Conservation (phyloP, 2,113 vertebrate genomes). For the Leucopsar rothschildi region DNA sequence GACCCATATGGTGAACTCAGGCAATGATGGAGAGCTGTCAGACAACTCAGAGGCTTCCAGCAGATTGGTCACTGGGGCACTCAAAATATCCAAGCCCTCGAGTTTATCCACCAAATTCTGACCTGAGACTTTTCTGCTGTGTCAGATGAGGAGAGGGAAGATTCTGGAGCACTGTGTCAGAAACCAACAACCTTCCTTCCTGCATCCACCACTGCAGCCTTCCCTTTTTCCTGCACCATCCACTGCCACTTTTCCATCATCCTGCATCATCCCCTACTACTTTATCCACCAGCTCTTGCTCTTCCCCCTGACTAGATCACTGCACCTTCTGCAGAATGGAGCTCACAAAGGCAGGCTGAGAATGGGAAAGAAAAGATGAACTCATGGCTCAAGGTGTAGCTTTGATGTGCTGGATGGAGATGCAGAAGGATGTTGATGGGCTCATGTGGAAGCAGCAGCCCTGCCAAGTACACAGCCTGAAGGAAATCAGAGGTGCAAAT, state of each 20-base stretch:
- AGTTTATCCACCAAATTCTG: neutral
- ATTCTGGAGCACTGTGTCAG: neutral
- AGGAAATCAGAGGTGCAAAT: neutral
- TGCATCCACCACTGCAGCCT: neutral
- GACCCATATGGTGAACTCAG: neutral
- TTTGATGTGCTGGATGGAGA: constrained; percentile 5
- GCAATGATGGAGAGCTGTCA: neutral
- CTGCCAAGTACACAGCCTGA: neutral
- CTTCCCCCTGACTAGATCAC: neutral
- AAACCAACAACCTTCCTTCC: neutral
- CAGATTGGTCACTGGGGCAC: neutral
- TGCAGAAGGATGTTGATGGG: neutral
- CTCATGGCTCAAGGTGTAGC: constrained; percentile 9
- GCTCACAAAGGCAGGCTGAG: constrained; percentile 36
- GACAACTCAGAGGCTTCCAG: neutral
- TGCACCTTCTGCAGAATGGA: constrained; percentile 47
- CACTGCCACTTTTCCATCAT: neutral
- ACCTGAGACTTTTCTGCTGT: neutral
- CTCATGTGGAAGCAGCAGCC: neutral
- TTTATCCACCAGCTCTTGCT: neutral
- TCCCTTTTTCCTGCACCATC: neutral
- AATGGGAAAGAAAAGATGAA: constrained; percentile 32
- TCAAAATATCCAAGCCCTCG: neutral
- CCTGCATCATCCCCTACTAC: neutral
- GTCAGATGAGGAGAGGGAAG: neutral